Evolutionary conservation across 2,888 invertebrate genomes (phyloP).

Genomic region (Leptinotarsa tumamoca): DNA sequence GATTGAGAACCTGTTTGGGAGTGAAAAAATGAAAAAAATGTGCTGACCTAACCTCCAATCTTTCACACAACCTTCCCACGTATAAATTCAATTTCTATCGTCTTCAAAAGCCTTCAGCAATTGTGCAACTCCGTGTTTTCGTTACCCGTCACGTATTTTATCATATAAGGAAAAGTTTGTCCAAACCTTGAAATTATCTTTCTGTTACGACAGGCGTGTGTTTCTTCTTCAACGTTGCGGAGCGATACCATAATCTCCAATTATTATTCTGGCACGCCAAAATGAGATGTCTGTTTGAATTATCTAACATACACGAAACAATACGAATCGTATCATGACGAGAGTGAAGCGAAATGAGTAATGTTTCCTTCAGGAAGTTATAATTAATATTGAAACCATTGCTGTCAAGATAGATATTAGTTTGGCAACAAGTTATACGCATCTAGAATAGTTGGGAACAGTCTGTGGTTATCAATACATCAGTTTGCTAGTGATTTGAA

Average conservation of each 20-base stretch:
- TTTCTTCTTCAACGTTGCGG: neutral
- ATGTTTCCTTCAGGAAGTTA: neutral
- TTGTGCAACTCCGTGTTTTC: neutral
- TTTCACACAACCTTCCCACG: no score
- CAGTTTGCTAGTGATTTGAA: no score
- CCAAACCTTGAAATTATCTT: neutral
- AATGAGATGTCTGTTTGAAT: conserved; percentile 3
- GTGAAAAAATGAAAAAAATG: no score
- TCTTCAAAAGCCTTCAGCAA: neutral
- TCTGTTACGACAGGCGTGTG: neutral
- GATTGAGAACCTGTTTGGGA: no score
- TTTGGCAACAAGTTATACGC: neutral
- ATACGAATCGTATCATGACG: neutral
- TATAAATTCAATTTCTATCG: no score
- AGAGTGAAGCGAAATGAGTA: neutral
- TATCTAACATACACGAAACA: neutral
- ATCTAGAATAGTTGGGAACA: neutral
- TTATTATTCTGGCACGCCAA: neutral
- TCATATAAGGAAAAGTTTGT: neutral
- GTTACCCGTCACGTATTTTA: neutral
- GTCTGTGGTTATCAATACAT: neutral
- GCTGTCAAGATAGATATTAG: neutral
- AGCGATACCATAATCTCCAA: neutral
- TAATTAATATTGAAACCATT: neutral
- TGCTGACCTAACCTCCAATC: no score